Evolutionary conservation across 2,113 vertebrate species (phyloP).

Genomic region (Menura novaehollandiae): DNA sequence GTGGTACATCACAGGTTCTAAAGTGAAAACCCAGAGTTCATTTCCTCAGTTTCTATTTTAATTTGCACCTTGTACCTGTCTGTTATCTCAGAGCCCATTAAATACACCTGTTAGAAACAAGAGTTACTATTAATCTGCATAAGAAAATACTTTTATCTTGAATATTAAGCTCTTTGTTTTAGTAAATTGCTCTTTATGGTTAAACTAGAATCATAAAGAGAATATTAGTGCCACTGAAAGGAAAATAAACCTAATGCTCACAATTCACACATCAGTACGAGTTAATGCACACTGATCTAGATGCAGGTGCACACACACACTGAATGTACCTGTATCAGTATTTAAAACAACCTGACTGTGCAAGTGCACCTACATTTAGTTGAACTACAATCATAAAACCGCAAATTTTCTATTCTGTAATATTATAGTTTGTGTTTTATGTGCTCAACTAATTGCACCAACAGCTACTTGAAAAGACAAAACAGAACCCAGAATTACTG

Average conservation of each 20-base stretch:
- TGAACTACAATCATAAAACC: neutral
- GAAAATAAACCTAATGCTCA: neutral
- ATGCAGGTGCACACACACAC: neutral
- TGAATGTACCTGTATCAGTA: neutral
- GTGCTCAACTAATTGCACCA: neutral
- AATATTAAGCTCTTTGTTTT: neutral
- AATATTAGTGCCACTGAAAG: neutral
- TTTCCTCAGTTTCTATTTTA: neutral
- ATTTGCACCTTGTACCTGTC: neutral
- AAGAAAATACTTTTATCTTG: neutral
- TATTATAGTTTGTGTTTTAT: fast-evolving
- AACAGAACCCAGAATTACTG: neutral
- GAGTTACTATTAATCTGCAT: neutral
- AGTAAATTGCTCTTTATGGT: neutral
- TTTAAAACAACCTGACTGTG: neutral
- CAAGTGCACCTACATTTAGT: neutral
- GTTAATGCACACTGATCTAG: neutral
- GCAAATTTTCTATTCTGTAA: neutral
- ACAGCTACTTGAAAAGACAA: neutral
- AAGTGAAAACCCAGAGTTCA: neutral
- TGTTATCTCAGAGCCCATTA: neutral
- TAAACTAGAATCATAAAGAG: neutral
- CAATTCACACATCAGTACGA: fast-evolving
- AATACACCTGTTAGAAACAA: neutral
- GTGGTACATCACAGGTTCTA: neutral